Evolutionary conservation across 2,888 invertebrate species (phyloP).

Genomic region (Lepidochrysops patricia): DNA sequence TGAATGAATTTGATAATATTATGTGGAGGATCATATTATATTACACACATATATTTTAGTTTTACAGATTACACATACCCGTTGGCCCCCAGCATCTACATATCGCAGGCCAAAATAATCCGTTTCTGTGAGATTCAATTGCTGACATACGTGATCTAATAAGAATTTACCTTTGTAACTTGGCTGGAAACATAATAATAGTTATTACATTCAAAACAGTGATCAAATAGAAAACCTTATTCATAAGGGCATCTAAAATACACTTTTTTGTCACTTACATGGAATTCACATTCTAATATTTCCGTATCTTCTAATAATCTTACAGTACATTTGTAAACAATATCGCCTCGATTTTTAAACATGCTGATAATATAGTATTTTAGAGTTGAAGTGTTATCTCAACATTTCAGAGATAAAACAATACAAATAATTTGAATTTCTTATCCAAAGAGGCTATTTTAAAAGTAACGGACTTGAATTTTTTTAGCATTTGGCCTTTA

Average conservation of each 20-base stretch:
- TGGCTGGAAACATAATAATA: slow-evolving; percentile 77
- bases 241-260: not conserved
- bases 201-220: not conserved
- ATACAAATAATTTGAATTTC: not conserved
- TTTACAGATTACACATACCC: too few relatives aligned
- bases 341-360: slow-evolving; percentile 83
- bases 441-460: not conserved
- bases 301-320: slow-evolving; percentile 92
- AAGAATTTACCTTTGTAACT: slow-evolving; percentile 92
- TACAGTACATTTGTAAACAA: slow-evolving; percentile 90
- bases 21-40: too few relatives aligned
- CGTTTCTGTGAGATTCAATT: slow-evolving; percentile 91
- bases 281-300: slow-evolving; percentile 94
- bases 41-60: too few relatives aligned
- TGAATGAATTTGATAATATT: too few relatives aligned
- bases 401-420: slow-evolving; percentile 4
- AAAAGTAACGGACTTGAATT: not conserved
- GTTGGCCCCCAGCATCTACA: slow-evolving; percentile 90
- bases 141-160: slow-evolving; percentile 91
- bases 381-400: slow-evolving; percentile 12
- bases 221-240: not conserved
- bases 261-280: slow-evolving; percentile 53
- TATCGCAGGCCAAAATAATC: slow-evolving; percentile 96
- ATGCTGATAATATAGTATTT: slow-evolving; percentile 36
- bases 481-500: not conserved